phyloP scores from a whole-genome alignment of 2,888 invertebrate genomes.

The Synergus itoensis region DNA sequence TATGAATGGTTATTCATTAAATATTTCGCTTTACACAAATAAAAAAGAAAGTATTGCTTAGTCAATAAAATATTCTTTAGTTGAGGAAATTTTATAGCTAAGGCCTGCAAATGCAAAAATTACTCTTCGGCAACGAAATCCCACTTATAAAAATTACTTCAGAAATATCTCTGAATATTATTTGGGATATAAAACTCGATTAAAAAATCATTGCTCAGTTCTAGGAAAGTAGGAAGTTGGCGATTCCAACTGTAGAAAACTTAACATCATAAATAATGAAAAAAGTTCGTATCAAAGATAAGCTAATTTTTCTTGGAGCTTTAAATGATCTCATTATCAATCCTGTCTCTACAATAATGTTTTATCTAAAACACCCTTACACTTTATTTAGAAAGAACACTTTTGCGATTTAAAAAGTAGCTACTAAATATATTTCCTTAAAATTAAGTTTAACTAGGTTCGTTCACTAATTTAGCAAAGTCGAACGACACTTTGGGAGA shows the following conservation, averaged over 20 bases:
- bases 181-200: background rate
- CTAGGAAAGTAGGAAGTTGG: slow-evolving; percentile 2
- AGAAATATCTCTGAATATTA: background rate
- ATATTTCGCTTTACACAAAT: slow-evolving; percentile 41
- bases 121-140: background rate
- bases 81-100: slow-evolving; percentile 43
- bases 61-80: slow-evolving; percentile 46
- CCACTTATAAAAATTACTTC: background rate
- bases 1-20: slow-evolving; percentile 19
- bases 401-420: background rate
- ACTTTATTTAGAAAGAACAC: background rate
- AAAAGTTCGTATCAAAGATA: slow-evolving; percentile 13
- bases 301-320: slow-evolving; percentile 13
- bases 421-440: slow-evolving; percentile 14
- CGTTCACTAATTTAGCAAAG: background rate
- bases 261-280: slow-evolving; percentile 28
- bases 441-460: slow-evolving; percentile 14
- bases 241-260: slow-evolving; percentile 10
- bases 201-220: background rate
- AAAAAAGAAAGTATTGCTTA: slow-evolving; percentile 49
- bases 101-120: slow-evolving; percentile 17
- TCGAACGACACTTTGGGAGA: slow-evolving; percentile 42
- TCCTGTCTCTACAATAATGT: background rate
- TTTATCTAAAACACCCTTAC: background rate
- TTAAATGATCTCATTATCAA: background rate